Evolutionary conservation across 2,797 vertebrate species (phyloP), one percentile per base, ranked within the genome.

Genomic region (Channallabes apus): DNA sequence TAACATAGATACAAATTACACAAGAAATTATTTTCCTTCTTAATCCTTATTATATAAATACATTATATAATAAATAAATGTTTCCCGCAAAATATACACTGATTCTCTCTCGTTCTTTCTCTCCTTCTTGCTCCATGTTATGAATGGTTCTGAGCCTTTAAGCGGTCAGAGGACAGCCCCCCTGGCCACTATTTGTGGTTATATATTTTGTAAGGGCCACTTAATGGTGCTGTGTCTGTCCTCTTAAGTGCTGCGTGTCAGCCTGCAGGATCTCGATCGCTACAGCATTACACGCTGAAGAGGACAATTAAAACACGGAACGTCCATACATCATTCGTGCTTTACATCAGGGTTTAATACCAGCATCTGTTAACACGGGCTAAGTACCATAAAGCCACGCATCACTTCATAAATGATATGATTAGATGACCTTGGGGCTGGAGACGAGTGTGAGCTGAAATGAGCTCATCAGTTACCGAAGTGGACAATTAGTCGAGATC

Each of bases 371-470:
- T 99, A 99, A 99, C 98, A 99, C 95, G 97, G 95, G 92, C 96
- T 99, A 99, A 99, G 97, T 96, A 99, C 97, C 97, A 97, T 98
- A 98, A 98, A 97, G 97, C 97, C 98, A 97, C 97, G 97, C 97
- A 99, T 98, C 97, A 98, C 96, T 99, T 99, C 97, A 99, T 99
- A 99, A 99, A 99, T 99, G 99, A 99, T 98, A 98, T 96, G 97
- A 98, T 99, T 98, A 99, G 96, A 94, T 92, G 96, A 99, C 97
- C 98, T 97, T 96, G 90, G 96, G 97, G 93, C 94, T 95, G 96
- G 97, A 96, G 96, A 95, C 96, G 65, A 56, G 54, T 96, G 97
- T 97, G 97, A 96, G 96, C 97, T 97, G 97, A 97, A 98, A 98
- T 96, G 96, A 97, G 98, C 97, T 97, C 97, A 98, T 98, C 97